Evolutionary conservation across 30 jellyfish, hydroid and myxozoan species (phyloP).

Genomic region (Calvadosia cruxmelitensis): DNA sequence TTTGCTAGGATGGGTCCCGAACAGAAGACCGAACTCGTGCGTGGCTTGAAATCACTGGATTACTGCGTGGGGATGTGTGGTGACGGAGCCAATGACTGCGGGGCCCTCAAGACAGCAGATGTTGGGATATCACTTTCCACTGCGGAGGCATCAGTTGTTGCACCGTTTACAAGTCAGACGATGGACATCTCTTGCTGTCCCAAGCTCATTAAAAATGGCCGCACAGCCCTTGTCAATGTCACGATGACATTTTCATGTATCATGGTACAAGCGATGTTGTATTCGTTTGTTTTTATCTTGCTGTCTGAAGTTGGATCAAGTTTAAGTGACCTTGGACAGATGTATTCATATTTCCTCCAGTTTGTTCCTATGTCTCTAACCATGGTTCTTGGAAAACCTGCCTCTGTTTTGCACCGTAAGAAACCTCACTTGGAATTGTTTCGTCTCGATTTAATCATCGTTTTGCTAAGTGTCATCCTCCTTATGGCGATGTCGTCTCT

Average conservation of each 20-base stretch:
- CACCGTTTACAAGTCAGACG: constrained; percentile 27
- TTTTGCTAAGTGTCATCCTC: no score
- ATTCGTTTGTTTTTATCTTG: no score
- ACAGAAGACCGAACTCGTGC: constrained; percentile 26
- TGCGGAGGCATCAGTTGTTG: constrained; percentile 44
- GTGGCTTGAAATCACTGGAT: constrained; percentile 19
- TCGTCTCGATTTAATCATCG: no score
- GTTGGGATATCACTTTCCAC: constrained; percentile 32
- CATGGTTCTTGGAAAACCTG: no score
- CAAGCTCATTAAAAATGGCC: constrained; percentile 10
- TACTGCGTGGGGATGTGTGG: constrained; percentile 54
- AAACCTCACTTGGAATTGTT: no score
- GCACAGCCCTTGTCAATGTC: constrained; percentile 52
- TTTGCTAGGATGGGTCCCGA: constrained; percentile 41
- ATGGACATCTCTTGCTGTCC: constrained; percentile 37
- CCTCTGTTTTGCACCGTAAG: no score
- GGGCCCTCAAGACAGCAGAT: constrained; percentile 40
- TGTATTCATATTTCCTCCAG: no score
- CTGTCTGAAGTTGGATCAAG: no score
- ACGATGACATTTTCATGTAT: no score
- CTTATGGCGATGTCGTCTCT: constrained; percentile 3
- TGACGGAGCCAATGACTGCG: constrained; percentile 54
- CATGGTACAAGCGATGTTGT: no score
- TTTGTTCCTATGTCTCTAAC: no score
- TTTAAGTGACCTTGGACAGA: no score